Evolutionary conservation across 1,140 invertebrate genomes (phyloP), one percentile per base, ranked within the genome.

Genomic region (Stegodyphus dumicola): DNA sequence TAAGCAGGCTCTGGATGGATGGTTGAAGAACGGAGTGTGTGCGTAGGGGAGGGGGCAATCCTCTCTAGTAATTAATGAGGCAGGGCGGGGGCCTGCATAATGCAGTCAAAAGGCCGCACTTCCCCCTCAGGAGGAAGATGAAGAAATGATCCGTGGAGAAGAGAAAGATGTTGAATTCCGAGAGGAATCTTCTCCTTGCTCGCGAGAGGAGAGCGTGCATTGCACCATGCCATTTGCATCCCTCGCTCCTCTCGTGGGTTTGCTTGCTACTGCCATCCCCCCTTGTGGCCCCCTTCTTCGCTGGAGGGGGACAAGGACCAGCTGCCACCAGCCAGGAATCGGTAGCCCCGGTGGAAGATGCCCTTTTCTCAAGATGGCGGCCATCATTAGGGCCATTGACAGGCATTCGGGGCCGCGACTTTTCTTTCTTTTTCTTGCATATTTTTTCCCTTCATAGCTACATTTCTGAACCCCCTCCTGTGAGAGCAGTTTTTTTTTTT

Each of bases 321-420:
- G 54, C 56, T 73, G 78, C 67, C 54, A 71, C 78, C 67, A 73
- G 67, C 69, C 18, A 64, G 69, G 48, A 73, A 73, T 73, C 67
- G 78, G 69, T 81, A 73, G 78, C 78, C 78, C 65, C 56, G 33
- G 78, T n/a, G 33, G 78, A 54, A 78, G 77, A 81, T 81, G 78
- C 78, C 78, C 78, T 49, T 53, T n/a, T 76, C 78, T 81, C 78
- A 81, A 81, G 71, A 84, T 84, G 71, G 80, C 71, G 73, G 49
- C 80, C 80, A 84, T 84, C 80, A 84, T 84, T 84, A 84, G 80
- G 80, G 33, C 80, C 73, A 84, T 84, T 84, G 80, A 84, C 71
- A n/a, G 80, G 78, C 69, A 81, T 73, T 71, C 64, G 67, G 80
- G 80, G 80, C 70, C 80, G 67, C 60, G 80, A 66, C 60, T 66